A percentile compares a stretch with the other conserved stretches of the same genome.
Conservation (phyloP, 2,888 invertebrate genomes). For the Pimpla rufipes region DNA sequence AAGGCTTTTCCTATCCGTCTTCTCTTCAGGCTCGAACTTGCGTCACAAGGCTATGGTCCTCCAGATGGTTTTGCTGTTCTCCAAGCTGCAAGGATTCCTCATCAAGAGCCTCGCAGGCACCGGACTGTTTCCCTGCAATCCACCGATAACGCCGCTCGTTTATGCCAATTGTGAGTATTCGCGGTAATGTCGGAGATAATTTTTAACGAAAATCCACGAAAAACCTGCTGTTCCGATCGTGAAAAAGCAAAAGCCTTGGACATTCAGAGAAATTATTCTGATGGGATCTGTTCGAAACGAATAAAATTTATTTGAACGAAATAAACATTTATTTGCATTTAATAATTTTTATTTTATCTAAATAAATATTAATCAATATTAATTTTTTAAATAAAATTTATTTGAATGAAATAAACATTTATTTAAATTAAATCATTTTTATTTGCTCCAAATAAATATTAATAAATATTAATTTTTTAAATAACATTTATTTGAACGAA, state of each 20-base stretch:
- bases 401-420: too few relatives aligned
- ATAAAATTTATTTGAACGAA: too few relatives aligned
- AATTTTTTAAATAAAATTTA: background rate
- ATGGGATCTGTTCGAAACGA: too few relatives aligned
- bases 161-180: slow-evolving; percentile 88
- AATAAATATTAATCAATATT: background rate
- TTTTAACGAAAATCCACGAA: background rate
- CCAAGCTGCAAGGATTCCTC: slow-evolving; percentile 89
- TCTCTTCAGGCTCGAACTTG: slow-evolving; percentile 81
- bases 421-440: too few relatives aligned
- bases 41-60: slow-evolving; percentile 85
- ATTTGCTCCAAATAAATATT: too few relatives aligned
- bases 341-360: background rate
- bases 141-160: slow-evolving; percentile 89
- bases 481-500: too few relatives aligned
- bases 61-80: slow-evolving; percentile 89
- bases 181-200: background rate
- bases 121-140: slow-evolving; percentile 88
- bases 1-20: slow-evolving; percentile 16
- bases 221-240: too few relatives aligned
- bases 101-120: slow-evolving; percentile 87
- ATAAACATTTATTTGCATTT: background rate
- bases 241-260: too few relatives aligned
- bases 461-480: too few relatives aligned
- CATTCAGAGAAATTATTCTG: too few relatives aligned